phyloP scores from a whole-genome alignment of 2,888 invertebrate genomes.

The Andrena chrysosceles region DNA sequence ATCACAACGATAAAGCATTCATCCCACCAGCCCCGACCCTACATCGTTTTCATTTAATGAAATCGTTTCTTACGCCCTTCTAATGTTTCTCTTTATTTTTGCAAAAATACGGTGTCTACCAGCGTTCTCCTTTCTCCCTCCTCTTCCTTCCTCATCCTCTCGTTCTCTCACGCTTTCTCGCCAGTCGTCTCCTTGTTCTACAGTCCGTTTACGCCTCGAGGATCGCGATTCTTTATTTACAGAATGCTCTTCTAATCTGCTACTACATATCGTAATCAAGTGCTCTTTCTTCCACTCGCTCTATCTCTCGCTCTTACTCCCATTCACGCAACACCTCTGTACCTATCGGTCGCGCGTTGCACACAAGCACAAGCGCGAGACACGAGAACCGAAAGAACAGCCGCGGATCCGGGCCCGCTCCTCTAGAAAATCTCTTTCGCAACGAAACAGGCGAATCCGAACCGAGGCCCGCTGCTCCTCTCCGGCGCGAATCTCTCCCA shows the following conservation, averaged over 20 bases:
- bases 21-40: neutral
- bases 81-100: conserved; percentile 24
- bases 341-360: conserved; percentile 24
- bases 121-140: conserved; percentile 34
- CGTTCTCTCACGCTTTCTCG: conserved; percentile 42
- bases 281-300: conserved; percentile 16
- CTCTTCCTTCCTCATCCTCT: conserved; percentile 28
- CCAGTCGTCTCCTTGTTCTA: conserved; percentile 58
- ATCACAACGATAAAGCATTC: neutral
- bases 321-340: conserved; percentile 11
- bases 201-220: conserved; percentile 40
- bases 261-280: conserved; percentile 17
- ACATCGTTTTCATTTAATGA: neutral
- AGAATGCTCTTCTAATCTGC: conserved; percentile 29
- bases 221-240: conserved; percentile 58
- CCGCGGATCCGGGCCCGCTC: neutral
- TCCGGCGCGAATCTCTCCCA: conserved; percentile 23
- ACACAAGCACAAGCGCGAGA: conserved; percentile 34
- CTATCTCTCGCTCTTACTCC: neutral
- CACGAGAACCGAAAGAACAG: conserved; percentile 21
- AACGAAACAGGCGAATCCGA: neutral
- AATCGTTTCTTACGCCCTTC: conserved; percentile 20
- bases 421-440: neutral
- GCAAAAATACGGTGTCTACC: conserved; percentile 63
- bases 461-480: neutral